A percentile compares a stretch with the other conserved stretches of the same genome.
Evolutionary conservation across 2,888 invertebrate genomes (phyloP).

Genomic region (Chironomus riparius): DNA sequence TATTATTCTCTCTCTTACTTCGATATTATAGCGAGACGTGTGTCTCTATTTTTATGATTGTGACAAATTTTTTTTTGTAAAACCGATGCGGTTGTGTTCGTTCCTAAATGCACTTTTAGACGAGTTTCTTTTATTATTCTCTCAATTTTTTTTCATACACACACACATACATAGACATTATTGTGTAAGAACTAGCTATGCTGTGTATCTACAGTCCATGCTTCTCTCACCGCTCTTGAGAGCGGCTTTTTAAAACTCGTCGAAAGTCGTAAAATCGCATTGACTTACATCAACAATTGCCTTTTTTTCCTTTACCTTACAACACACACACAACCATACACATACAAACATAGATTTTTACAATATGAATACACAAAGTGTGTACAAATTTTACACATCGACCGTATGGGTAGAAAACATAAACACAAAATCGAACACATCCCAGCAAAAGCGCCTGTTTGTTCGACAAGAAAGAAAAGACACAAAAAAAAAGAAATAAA

Average conservation of each 20-base stretch:
- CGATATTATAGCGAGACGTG: neutral
- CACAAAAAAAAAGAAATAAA: neutral
- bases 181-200: too few species aligned
- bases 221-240: neutral
- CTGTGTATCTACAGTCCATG: neutral
- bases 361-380: neutral
- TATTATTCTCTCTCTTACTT: conserved; percentile 1
- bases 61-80: neutral
- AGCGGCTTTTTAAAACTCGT: conserved; percentile 7
- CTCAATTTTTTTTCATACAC: neutral
- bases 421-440: conserved; percentile 27
- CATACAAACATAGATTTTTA: neutral
- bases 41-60: neutral
- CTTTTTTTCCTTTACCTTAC: too few species aligned
- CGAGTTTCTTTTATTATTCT: neutral
- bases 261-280: conserved; percentile 26
- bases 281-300: conserved; percentile 7
- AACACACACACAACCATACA: neutral
- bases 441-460: conserved; percentile 16
- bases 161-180: too few species aligned
- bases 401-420: conserved; percentile 19
- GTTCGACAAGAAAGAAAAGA: conserved; percentile 5
- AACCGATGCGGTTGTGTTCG: neutral
- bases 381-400: neutral
- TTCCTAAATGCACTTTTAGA: neutral